phyloP scores from a whole-genome alignment of 23 tunicate genomes.

The Trididemnum nubilum region DNA sequence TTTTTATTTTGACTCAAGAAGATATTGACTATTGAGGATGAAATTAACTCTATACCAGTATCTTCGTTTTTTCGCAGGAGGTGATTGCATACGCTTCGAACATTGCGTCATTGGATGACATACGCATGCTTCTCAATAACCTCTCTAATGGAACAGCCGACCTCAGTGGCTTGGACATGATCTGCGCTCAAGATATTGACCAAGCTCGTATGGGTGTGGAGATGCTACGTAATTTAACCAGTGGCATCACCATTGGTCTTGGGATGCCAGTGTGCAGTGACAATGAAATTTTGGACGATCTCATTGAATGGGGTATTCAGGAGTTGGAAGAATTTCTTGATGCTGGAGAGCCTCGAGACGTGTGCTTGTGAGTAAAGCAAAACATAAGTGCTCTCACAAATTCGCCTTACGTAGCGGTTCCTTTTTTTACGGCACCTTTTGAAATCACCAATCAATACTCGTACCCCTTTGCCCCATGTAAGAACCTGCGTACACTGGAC shows the following conservation, averaged over 20 bases:
- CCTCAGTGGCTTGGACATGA: background rate
- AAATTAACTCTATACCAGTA: too few species aligned
- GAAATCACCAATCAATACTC: too few species aligned
- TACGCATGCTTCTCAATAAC: background rate
- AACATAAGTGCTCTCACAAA: too few species aligned
- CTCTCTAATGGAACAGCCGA: background rate
- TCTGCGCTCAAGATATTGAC: background rate
- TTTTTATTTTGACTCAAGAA: too few species aligned
- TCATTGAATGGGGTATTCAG: conserved; percentile 1
- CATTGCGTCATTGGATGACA: background rate
- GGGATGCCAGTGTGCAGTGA: conserved; percentile 13
- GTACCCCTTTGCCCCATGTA: too few species aligned
- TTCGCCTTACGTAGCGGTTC: too few species aligned
- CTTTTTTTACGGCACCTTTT: too few species aligned
- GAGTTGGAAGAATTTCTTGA: background rate
- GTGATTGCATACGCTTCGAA: background rate
- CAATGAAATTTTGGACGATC: background rate
- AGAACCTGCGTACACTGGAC: too few species aligned
- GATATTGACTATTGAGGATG: too few species aligned
- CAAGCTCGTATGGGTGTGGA: background rate
- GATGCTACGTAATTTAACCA: background rate
- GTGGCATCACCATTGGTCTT: background rate
- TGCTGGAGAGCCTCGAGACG: background rate
- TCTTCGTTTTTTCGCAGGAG: background rate
- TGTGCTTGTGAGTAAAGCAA: conserved; percentile 17